Evolutionary conservation across 2,888 invertebrate species (phyloP).

Genomic region (Phragmatobia fuliginosa): DNA sequence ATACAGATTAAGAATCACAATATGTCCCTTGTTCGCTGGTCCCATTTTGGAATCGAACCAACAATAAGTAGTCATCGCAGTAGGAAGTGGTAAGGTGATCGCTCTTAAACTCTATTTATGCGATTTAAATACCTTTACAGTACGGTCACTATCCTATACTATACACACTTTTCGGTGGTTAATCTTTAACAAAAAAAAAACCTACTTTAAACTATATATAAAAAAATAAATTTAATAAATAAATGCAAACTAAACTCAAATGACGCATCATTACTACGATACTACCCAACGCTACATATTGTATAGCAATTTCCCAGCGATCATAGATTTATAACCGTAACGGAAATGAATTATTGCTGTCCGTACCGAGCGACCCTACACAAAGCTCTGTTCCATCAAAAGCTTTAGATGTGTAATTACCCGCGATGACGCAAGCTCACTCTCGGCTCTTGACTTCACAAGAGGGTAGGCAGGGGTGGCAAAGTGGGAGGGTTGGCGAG

Average conservation of each 20-base stretch:
- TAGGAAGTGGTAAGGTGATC: too few relatives aligned
- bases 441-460: conserved; percentile 72
- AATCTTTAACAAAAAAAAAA: too few relatives aligned
- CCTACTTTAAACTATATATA: too few relatives aligned
- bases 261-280: neutral
- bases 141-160: too few relatives aligned
- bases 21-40: too few relatives aligned
- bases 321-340: conserved; percentile 43
- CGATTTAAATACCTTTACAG: too few relatives aligned
- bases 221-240: too few relatives aligned
- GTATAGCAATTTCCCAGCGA: conserved; percentile 52
- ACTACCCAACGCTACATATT: neutral
- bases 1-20: too few relatives aligned
- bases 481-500: conserved; percentile 39
- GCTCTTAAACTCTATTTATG: too few relatives aligned
- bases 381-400: conserved; percentile 71
- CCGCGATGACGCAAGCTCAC: conserved; percentile 71
- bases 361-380: conserved; percentile 57
- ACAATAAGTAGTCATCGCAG: too few relatives aligned
- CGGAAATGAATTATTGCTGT: conserved; percentile 60
- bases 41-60: too few relatives aligned
- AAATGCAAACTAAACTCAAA: neutral
- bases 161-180: too few relatives aligned
- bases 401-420: conserved; percentile 83
- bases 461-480: conserved; percentile 53